Base-by-base conservation (phyloP, 2,113 vertebrate species). In the Propithecus coquereli region DNA sequence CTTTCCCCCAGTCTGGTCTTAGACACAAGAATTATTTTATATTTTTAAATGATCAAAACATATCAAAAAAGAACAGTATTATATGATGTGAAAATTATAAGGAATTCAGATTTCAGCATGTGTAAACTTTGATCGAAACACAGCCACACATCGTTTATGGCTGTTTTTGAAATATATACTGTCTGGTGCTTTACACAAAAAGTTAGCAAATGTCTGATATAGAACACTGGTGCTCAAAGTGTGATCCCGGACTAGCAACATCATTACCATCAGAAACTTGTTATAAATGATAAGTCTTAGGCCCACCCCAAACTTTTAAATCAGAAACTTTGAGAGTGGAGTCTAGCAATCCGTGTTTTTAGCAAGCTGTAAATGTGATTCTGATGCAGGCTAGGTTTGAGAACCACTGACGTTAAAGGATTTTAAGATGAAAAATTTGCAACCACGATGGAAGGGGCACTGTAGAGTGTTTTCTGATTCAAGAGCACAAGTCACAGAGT, bases 91-190 rank as follows among this genome's bases (percentile, higher is more conserved):
- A 86, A 84, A 87, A 82, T 77, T 77, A 37, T 1, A 70, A 20
- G 6, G 80, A 89, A 87, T 96, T 93, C 32, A 87, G 61, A 83
- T 90, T 76, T 93, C 37, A 85, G 34, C 25, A 32, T 77, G 6
- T 13, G 37, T 88, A 86, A 86, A 91, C 6, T 63, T 54, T 65
- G 57, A 63, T 27, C 37, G 43, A 85, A 91, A 85, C 45, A 82
- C 8, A 88, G 32, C 6, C 34, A 74, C 9, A 25, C 3, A 65
- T 40, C 47, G 11, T 79, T 71, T 45, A 14, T 87, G 16, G 8
- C 34, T 89, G 17, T 5, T 34, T 80, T 91, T 81, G 52, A 92
- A 87, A 94, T 90, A 73, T 95, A 73, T 96, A 45, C n/a, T 68
- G 5, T 87, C 30, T 74, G 20, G 17, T 47, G 8, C 40, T 82